Conservation (phyloP, 2,113 vertebrate genomes). For the Tragelaphus strepsiceros region DNA sequence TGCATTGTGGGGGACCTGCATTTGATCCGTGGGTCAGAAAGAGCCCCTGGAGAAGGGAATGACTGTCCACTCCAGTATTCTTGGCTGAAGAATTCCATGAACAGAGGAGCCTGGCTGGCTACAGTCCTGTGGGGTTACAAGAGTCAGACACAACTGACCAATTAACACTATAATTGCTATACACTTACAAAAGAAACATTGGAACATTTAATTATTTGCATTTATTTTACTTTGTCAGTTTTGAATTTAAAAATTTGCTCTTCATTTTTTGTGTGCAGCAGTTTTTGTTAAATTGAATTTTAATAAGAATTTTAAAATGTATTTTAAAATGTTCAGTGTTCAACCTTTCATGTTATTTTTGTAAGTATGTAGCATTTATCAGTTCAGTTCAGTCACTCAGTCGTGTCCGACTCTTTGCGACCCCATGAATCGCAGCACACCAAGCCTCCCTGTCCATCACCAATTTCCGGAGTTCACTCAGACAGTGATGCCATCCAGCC, state of each 20-base stretch:
- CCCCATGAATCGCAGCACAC: no score
- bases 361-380: background rate
- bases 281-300: slow-evolving; percentile 1
- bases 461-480: no score
- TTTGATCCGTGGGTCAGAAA: background rate
- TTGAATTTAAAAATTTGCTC: background rate
- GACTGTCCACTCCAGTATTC: background rate
- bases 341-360: background rate
- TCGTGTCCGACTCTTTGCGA: no score
- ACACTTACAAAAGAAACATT: background rate
- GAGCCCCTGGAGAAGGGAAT: background rate
- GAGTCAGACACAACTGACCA: background rate
- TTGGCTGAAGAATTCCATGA: background rate
- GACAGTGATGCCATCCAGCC: no score
- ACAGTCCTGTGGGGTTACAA: background rate
- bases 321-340: background rate
- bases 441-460: no score
- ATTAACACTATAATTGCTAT: background rate
- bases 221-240: slow-evolving; percentile 23
- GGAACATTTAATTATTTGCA: background rate
- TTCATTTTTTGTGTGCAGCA: background rate
- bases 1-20: background rate
- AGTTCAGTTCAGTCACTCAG: no score
- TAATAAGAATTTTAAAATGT: background rate
- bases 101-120: background rate